Evolutionary conservation across 2,113 vertebrate species (phyloP).

Genomic region (Lanius ludovicianus): DNA sequence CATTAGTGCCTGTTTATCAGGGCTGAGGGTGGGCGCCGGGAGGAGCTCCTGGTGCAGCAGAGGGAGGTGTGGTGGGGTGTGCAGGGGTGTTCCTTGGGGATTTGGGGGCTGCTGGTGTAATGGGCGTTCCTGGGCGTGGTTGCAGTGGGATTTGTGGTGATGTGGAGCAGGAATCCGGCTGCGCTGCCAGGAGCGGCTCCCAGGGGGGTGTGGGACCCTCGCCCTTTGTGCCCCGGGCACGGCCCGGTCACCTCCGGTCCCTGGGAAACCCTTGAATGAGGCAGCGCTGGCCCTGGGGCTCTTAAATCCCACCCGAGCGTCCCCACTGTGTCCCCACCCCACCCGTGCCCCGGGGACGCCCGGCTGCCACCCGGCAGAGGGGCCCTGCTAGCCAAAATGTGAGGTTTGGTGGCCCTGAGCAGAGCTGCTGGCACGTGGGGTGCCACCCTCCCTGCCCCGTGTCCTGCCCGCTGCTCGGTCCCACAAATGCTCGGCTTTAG

Average conservation of each 20-base stretch:
- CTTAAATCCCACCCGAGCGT: neutral
- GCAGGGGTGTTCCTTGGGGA: accelerated
- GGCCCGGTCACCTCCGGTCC: neutral
- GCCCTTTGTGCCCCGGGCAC: neutral
- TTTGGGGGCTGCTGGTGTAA: accelerated
- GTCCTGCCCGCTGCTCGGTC: accelerated
- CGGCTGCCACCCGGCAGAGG: neutral
- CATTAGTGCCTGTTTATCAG: neutral
- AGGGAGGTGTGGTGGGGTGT: accelerated
- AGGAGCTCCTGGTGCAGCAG: neutral
- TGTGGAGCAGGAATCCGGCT: neutral
- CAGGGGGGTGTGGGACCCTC: accelerated
- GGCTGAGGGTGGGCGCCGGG: accelerated
- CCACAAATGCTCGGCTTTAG: accelerated
- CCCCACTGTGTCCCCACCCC: neutral
- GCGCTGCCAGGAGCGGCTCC: neutral
- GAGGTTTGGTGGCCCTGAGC: neutral
- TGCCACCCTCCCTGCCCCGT: accelerated
- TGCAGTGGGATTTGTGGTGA: accelerated
- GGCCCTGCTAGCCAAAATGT: neutral
- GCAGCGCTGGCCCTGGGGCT: neutral
- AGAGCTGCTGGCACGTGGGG: accelerated
- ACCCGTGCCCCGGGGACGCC: accelerated
- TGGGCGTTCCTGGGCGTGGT: accelerated
- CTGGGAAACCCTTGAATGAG: neutral